phyloP scores from a whole-genome alignment of 2,113 vertebrate genomes.

The Centropus bengalensis region DNA sequence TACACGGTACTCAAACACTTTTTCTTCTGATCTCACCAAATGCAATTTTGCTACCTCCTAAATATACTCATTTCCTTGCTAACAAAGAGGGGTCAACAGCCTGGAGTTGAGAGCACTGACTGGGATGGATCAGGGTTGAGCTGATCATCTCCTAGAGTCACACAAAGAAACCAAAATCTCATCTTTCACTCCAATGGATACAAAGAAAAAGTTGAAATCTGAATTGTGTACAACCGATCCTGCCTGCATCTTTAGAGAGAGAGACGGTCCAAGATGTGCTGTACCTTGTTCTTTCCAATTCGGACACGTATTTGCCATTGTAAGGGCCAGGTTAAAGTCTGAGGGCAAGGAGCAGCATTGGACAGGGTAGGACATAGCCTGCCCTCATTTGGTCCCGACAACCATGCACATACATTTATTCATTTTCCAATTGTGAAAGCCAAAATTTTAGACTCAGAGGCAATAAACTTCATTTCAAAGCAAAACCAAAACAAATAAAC shows the following conservation, averaged over 20 bases:
- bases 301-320: background rate
- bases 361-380: background rate
- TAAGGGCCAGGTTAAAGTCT: background rate
- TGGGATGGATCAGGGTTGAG: background rate
- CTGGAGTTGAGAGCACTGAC: background rate
- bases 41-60: background rate
- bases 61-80: background rate
- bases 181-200: background rate
- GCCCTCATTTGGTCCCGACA: background rate
- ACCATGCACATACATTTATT: background rate
- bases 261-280: background rate
- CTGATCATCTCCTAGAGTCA: background rate
- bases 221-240: background rate
- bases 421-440: background rate
- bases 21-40: background rate
- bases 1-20: no score
- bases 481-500: background rate
- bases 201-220: background rate
- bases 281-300: background rate
- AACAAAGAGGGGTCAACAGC: background rate
- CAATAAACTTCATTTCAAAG: background rate
- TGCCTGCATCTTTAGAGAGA: background rate
- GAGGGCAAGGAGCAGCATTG: background rate
- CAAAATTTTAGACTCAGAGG: background rate
- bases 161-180: background rate